phyloP scores from a whole-genome alignment of 2,797 vertebrate species.

The Steatocranus sp. region DNA sequence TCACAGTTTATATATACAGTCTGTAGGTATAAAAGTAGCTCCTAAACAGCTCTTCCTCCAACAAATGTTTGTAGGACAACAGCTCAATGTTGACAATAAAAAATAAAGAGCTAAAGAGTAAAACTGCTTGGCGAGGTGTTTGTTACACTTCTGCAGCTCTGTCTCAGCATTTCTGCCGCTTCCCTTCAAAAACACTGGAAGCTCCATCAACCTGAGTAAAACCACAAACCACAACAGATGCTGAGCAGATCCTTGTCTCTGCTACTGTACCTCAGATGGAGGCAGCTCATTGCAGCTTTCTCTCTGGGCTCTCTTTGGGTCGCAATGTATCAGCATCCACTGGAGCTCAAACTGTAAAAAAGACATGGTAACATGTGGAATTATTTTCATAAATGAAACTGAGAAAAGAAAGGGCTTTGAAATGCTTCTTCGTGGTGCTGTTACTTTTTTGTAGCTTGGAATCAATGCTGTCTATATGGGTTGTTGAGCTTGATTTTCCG shows the following conservation, averaged over 20 bases:
- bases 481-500: constrained; percentile 29
- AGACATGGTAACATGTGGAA: neutral
- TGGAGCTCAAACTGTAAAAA: constrained; percentile 80
- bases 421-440: neutral
- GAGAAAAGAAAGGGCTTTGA: neutral
- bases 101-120: neutral
- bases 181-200: neutral
- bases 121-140: constrained; percentile 1
- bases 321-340: constrained; percentile 85
- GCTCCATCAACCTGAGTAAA: constrained; percentile 8
- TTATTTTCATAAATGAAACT: neutral
- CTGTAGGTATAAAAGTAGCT: neutral
- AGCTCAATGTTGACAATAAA: neutral
- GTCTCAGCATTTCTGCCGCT: constrained; percentile 2
- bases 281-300: constrained; percentile 82
- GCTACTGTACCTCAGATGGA: constrained; percentile 74
- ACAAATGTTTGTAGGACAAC: neutral
- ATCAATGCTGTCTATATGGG: neutral
- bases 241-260: constrained; percentile 20
- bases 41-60: neutral
- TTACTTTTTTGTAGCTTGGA: constrained; percentile 1
- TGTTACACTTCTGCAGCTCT: constrained; percentile 5
- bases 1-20: neutral
- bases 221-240: constrained; percentile 44
- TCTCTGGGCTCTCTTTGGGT: constrained; percentile 81